Conservation (phyloP, 37 sponge, comb jelly and placozoan genomes). For the Axinella damicornis region DNA sequence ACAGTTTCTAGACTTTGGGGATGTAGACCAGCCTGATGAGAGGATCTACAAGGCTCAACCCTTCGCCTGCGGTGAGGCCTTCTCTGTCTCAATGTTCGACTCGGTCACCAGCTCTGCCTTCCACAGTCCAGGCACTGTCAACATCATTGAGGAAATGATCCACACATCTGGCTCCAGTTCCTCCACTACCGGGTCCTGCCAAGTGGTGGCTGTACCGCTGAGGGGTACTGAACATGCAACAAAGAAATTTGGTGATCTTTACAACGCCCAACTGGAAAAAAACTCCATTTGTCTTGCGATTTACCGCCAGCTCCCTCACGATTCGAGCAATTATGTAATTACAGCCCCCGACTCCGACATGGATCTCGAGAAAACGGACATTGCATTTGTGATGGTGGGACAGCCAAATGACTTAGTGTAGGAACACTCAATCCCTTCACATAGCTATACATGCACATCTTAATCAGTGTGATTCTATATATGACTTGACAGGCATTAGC, state of each 20-base stretch:
- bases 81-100: constrained; percentile 71
- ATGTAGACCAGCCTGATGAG: constrained; percentile 62
- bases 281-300: constrained; percentile 37
- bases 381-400: constrained; percentile 26
- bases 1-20: constrained; percentile 79
- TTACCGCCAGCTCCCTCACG: constrained; percentile 14
- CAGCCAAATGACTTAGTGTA: too few relatives aligned
- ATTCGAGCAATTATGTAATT: constrained; percentile 32
- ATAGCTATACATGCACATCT: too few relatives aligned
- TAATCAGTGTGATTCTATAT: too few relatives aligned
- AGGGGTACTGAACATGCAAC: neutral
- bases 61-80: constrained; percentile 73
- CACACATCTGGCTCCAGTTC: constrained; percentile 6
- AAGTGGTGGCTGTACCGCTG: neutral
- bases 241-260: constrained; percentile 35
- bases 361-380: constrained; percentile 23
- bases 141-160: constrained; percentile 43
- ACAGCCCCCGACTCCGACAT: constrained; percentile 38
- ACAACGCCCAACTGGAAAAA: constrained; percentile 20
- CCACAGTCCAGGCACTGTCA: constrained; percentile 54
- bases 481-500: too few relatives aligned
- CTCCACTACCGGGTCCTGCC: neutral
- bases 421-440: too few relatives aligned
- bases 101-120: constrained; percentile 61
- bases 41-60: constrained; percentile 53